Evolutionary conservation across 2,888 invertebrate genomes (phyloP).

Genomic region (Chesias legatella): DNA sequence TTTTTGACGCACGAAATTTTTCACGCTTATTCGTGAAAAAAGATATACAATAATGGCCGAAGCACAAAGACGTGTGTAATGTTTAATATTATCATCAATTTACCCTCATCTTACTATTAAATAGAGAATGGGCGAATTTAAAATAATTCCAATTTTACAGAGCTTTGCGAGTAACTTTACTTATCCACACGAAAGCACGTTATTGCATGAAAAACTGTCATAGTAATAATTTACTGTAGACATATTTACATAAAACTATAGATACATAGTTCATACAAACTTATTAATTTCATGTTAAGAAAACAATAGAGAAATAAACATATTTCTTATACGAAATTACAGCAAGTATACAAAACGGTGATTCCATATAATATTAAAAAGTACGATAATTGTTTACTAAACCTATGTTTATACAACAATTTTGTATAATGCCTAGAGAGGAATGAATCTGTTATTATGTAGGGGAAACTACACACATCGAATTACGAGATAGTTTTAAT

Average conservation of each 20-base stretch:
- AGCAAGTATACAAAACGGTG: slow-evolving; percentile 42
- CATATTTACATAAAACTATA: slow-evolving; percentile 71
- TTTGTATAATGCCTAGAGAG: slow-evolving; percentile 62
- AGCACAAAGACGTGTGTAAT: no score
- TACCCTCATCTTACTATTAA: no score
- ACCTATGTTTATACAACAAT: slow-evolving; percentile 49
- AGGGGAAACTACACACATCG: slow-evolving; percentile 42
- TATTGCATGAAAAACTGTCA: slow-evolving; percentile 37
- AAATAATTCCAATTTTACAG: no score
- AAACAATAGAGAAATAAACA: slow-evolving; percentile 44
- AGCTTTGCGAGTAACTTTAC: background rate
- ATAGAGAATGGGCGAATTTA: no score
- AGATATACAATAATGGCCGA: no score
- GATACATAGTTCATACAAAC: slow-evolving; percentile 46
- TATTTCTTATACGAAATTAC: slow-evolving; percentile 50
- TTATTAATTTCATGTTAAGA: slow-evolving; percentile 38
- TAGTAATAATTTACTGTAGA: slow-evolving; percentile 45
- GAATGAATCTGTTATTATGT: slow-evolving; percentile 63
- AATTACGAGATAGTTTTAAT: slow-evolving; percentile 12
- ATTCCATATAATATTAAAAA: slow-evolving; percentile 39
- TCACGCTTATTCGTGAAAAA: slow-evolving; percentile 11
- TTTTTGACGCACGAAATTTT: slow-evolving; percentile 17
- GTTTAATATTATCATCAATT: no score
- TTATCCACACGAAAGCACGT: slow-evolving; percentile 25
- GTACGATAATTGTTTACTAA: slow-evolving; percentile 27